phyloP scores from a whole-genome alignment of 2,797 vertebrate genomes.

The Tamandua tetradactyla region DNA sequence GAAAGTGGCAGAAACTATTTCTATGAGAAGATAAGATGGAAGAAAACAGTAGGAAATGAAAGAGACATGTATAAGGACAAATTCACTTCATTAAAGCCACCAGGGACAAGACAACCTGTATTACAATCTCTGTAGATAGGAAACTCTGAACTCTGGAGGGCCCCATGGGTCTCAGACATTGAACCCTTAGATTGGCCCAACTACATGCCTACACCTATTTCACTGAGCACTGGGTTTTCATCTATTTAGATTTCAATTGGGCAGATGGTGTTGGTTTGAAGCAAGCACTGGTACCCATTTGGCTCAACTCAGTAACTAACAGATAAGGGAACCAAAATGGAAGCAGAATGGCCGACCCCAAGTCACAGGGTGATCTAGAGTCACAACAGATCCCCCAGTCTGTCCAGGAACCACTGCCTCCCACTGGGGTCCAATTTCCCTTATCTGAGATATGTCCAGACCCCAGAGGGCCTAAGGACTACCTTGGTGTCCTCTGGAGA shows the following conservation, averaged over 20 bases:
- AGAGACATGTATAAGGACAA: accelerated
- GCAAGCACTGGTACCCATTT: accelerated
- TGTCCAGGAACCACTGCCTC: too few species aligned
- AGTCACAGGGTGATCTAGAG: background rate
- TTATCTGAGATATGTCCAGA: too few species aligned
- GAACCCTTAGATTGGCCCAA: accelerated
- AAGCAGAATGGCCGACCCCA: background rate
- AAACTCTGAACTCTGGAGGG: accelerated
- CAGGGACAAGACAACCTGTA: too few species aligned
- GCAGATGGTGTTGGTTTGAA: background rate
- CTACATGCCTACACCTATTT: accelerated
- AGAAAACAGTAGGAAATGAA: accelerated
- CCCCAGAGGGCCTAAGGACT: too few species aligned
- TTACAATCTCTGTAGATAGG: background rate
- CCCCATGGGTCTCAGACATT: background rate
- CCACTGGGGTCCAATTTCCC: too few species aligned
- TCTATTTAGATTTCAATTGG: background rate
- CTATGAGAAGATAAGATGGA: slow-evolving; percentile 77
- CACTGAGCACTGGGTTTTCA: accelerated
- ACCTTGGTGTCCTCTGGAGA: accelerated
- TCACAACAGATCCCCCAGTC: background rate
- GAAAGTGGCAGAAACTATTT: slow-evolving; percentile 94
- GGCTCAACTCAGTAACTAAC: background rate
- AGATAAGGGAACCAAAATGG: background rate
- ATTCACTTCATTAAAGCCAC: background rate